Evolutionary conservation across 2,797 vertebrate genomes (phyloP).

Genomic region (Poecile montanus): DNA sequence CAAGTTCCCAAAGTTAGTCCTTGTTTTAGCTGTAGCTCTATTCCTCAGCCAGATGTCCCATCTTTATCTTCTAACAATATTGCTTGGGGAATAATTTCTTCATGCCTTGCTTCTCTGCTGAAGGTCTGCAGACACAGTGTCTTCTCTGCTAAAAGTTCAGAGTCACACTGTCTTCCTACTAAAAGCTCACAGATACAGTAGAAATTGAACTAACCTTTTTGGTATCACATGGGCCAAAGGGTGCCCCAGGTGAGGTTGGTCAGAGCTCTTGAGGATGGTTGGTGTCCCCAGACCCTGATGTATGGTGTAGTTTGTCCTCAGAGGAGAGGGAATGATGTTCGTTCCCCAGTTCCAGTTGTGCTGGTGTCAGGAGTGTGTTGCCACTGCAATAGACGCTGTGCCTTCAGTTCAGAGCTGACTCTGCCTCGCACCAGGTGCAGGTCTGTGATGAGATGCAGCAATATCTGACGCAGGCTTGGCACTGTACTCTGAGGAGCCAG

Average conservation of each 20-base stretch:
- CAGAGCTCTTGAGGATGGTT: neutral
- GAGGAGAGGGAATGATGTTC: neutral
- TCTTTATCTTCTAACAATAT: neutral
- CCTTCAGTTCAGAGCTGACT: neutral
- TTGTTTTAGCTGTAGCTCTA: neutral
- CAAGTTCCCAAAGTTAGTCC: neutral
- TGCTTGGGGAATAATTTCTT: neutral
- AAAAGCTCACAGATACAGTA: neutral
- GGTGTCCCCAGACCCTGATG: neutral
- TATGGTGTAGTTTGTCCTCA: neutral
- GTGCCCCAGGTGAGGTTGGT: neutral
- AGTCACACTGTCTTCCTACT: neutral
- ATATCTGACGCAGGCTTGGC: accelerated
- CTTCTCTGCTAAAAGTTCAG: neutral
- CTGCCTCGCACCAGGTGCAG: neutral
- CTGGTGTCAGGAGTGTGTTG: neutral
- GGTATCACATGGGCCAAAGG: neutral
- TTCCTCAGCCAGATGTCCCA: neutral
- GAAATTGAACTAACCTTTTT: neutral
- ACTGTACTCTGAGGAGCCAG: neutral
- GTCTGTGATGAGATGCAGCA: neutral
- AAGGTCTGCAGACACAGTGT: neutral
- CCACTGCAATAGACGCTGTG: too few relatives aligned
- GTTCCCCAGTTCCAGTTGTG: neutral
- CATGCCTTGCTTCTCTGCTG: neutral